Base-by-base conservation (phyloP, 2,888 invertebrate genomes). In the Elysia crispata region DNA sequence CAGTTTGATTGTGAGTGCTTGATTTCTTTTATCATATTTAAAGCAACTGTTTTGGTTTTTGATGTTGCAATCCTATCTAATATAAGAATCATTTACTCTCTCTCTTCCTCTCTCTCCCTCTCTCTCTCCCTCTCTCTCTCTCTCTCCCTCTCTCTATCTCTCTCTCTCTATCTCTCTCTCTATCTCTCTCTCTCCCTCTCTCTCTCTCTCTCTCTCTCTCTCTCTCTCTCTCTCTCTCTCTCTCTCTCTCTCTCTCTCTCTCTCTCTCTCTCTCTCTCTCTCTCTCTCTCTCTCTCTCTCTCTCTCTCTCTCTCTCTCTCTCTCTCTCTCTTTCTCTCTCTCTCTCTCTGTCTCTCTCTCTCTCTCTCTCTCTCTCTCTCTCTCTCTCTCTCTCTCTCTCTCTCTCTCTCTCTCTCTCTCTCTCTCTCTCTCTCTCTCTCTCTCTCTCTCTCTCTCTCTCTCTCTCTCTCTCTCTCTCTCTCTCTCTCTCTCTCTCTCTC, bases 41-140 rank as follows among this genome's bases (percentile, higher is more conserved):
- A n/a, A n/a, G n/a, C n/a, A n/a, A n/a, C n/a, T n/a, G n/a, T n/a
- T n/a, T n/a, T n/a, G n/a, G n/a, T n/a, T n/a, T n/a, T n/a, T n/a
- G n/a, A n/a, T n/a, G n/a, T n/a, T n/a, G n/a, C n/a, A 84, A 83
- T 33, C 79, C 81, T 5, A n/a, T 83, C 28, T 79, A 83, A 70
- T 83, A 84, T 64, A 15, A 81, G 49, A 81, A 81, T 25, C 80
- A 83, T 31, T 64, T 84, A 28, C 41, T 84, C 49, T 79, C 82
- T 15, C 77, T 84, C 64, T 41, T 41, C 41, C 11, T 41, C 41
- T 23, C 3, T 5, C 15, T 23, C 6, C 3, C 3, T 8, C 25
- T 60, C 60, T 23, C 25, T 60, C 5, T 41, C 41, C 41, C 5
- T 41, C 41, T 41, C 5, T 41, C 50, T 73, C 23, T 73, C 73